Percentiles rank a stretch among this genome's conserved stretches.
Conservation (phyloP, 2,888 invertebrate species). For the Brachypalpus laphriformis region DNA sequence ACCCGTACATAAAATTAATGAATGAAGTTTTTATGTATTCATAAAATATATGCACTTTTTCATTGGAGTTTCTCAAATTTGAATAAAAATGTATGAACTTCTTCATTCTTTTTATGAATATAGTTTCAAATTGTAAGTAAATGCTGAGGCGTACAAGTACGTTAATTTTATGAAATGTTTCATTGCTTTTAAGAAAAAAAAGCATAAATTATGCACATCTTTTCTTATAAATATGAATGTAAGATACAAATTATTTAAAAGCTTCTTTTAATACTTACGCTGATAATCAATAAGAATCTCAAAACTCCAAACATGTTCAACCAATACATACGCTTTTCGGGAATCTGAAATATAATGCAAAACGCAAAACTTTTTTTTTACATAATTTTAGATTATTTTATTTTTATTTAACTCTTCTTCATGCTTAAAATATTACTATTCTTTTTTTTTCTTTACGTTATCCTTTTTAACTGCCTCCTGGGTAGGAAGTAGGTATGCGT, state of each 20-base stretch:
- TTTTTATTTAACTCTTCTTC: not conserved
- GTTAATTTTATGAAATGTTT: not conserved
- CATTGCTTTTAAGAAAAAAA: not conserved
- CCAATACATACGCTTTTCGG: not conserved
- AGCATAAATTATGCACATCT: not conserved
- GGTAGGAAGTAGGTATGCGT: not conserved
- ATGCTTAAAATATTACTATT: not conserved
- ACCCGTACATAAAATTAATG: not conserved
- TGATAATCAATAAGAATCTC: not conserved
- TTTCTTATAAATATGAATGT: too few relatives aligned
- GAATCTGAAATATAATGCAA: too few relatives aligned
- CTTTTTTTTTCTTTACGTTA: not conserved
- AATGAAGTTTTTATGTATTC: not conserved
- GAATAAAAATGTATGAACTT: not conserved
- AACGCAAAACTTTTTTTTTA: not conserved
- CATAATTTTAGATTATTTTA: not conserved
- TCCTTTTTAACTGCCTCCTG: not conserved
- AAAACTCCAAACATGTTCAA: not conserved
- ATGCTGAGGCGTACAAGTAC: not conserved
- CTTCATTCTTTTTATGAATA: not conserved
- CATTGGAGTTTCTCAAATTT: not conserved
- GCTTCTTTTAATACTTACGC: not conserved
- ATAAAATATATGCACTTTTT: not conserved
- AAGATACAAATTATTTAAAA: not conserved
- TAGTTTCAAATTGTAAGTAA: not conserved